These are phyloP conservation scores for Hestina assimilis DNA, from an alignment of 1,140 invertebrate genomes.

Conservation along the genomic window DNA sequence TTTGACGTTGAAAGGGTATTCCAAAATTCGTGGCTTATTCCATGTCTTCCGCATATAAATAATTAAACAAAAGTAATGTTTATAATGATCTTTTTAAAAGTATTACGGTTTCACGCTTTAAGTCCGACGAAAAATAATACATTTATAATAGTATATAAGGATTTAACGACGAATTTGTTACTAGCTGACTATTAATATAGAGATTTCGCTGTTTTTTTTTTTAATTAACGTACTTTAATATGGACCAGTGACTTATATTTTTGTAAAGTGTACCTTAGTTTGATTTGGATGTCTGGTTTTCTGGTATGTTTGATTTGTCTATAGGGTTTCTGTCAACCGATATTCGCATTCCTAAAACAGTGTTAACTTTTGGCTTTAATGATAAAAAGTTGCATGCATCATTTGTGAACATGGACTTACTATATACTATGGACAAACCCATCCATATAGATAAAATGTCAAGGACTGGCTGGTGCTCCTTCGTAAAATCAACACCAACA, in stretches of 20 bases:
- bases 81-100: conserved; percentile 43
- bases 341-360: too few relatives aligned
- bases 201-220: conserved; percentile 10
- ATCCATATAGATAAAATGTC: too few relatives aligned
- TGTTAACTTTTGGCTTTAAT: too few relatives aligned
- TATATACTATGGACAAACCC: too few relatives aligned
- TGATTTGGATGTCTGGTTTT: not conserved
- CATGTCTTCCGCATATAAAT: conserved; percentile 10
- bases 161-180: conserved; percentile 39
- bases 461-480: too few relatives aligned
- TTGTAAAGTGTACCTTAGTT: conserved; percentile 18
- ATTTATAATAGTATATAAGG: conserved; percentile 49
- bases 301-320: conserved; percentile 3
- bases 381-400: too few relatives aligned
- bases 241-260: conserved; percentile 56
- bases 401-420: too few relatives aligned
- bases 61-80: conserved; percentile 2
- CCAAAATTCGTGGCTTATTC: conserved; percentile 6
- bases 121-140: conserved; percentile 55
- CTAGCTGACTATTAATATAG: conserved; percentile 32
- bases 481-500: too few relatives aligned
- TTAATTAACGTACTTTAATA: conserved; percentile 35
- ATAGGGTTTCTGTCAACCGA: too few relatives aligned
- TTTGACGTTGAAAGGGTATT: not conserved
- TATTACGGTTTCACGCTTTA: conserved; percentile 74